Base-by-base conservation (phyloP, 1,140 invertebrate genomes). In the Bombus confusus region DNA sequence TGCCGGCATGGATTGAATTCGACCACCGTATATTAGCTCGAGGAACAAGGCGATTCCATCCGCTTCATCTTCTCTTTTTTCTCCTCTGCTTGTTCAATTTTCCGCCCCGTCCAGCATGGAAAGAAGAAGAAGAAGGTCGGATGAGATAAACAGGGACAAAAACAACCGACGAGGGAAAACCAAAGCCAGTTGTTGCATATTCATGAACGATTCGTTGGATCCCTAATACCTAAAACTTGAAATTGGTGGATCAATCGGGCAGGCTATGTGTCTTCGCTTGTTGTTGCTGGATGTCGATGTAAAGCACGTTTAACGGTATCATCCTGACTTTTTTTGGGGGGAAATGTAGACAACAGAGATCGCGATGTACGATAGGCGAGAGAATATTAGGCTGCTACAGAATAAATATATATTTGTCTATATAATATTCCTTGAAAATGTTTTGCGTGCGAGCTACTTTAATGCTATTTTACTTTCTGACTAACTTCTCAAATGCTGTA, bases 1-100 rank as follows among this genome's bases (percentile, higher is more conserved):
- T 81, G 31, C 80, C 47, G 39, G 18, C n/a, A 74, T 18, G 75
- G 86, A 89, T 90, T 87, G 76, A 81, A 89, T 84, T 80, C 52
- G 73, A 81, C 59, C 72, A 57, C 13, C 74, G 37, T 78, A 34
- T 41, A 76, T 83, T 47, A 57, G 43, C n/a, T 52, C 75, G 64
- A 34, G 52, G 52, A 87, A 31, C 47, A 62, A 83, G 66, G 64
- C 18, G 73, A 81, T 85, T 57, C 41, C 2, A 80, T 47, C 34
- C 59, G 72, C 18, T 31, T 37, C 41, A 0, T 64, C 68, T n/a
- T 31, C 34, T 25, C 34, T 66, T 62, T 77, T 47, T 59, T 69
- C 69, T 9, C 28, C 25, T 41, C 18, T 43, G 13, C 25, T 73
- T 74, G 80, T 62, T 43, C 80, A 52, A 64, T 75, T 74, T 64